phyloP scores from a whole-genome alignment of 2,888 invertebrate species.

The Cataglyphis albicans region DNA sequence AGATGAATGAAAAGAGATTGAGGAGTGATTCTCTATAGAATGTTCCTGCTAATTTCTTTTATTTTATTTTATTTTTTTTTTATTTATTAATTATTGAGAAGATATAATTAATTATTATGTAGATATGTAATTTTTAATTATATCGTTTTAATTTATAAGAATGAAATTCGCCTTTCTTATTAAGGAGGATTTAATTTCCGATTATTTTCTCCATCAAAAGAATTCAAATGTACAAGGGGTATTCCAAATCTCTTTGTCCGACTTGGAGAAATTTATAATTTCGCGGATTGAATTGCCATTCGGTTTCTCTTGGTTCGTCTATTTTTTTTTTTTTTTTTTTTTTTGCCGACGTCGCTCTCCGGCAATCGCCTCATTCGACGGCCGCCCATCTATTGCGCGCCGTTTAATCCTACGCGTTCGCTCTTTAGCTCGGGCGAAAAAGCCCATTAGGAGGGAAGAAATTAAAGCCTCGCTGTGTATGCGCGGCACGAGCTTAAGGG shows the following conservation, averaged over 20 bases:
- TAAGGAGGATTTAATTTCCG: slow-evolving; percentile 16
- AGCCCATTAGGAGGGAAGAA: slow-evolving; percentile 76
- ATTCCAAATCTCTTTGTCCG: not conserved
- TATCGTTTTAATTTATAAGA: not conserved
- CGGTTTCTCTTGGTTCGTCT: slow-evolving; percentile 28
- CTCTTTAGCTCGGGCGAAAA: slow-evolving; percentile 72
- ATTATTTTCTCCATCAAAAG: not conserved
- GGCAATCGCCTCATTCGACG: slow-evolving; percentile 55
- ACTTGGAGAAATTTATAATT: slow-evolving; percentile 39
- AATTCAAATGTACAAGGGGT: not conserved
- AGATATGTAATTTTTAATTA: not conserved
- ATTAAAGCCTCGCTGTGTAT: slow-evolving; percentile 70
- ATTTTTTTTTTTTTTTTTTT: slow-evolving; percentile 45
- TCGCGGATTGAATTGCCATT: slow-evolving; percentile 12
- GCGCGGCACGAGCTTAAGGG: slow-evolving; percentile 63
- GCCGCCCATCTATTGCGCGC: slow-evolving; percentile 59
- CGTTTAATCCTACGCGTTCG: slow-evolving; percentile 75
- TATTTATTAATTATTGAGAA: not conserved
- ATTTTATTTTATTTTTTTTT: not conserved
- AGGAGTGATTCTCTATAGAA: not conserved
- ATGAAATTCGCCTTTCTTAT: not conserved
- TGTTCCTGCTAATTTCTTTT: slow-evolving; percentile 1
- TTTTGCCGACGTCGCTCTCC: slow-evolving; percentile 29
- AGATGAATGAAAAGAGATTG: slow-evolving; percentile 24
- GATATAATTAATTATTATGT: not conserved